Percentiles rank a stretch among this genome's conserved stretches.
Conservation (phyloP, 2,113 vertebrate species). For the Greenwoodochromis staneri region DNA sequence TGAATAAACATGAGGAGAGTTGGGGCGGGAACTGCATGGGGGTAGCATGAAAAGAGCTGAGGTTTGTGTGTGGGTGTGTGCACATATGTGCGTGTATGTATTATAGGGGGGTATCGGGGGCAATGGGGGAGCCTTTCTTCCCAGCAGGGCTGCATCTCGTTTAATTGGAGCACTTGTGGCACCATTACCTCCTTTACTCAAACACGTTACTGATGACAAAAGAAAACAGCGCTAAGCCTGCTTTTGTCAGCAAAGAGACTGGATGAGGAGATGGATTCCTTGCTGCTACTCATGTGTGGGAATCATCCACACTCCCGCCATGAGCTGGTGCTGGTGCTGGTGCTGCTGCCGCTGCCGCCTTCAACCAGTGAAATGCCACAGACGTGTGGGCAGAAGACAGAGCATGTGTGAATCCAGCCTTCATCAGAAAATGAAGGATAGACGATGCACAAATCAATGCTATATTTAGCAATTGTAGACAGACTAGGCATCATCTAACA, state of each 20-base stretch:
- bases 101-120: slow-evolving; percentile 43
- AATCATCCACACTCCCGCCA: slow-evolving; percentile 46
- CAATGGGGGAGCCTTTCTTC: slow-evolving; percentile 56
- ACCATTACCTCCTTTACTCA: slow-evolving; percentile 71
- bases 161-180: slow-evolving; percentile 76
- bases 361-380: neutral
- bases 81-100: neutral
- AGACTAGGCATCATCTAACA: neutral
- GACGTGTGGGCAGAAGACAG: neutral
- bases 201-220: slow-evolving; percentile 72
- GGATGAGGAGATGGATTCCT: slow-evolving; percentile 57
- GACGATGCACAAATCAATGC: neutral
- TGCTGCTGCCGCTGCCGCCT: neutral
- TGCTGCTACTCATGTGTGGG: slow-evolving; percentile 55
- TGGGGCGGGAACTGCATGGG: slow-evolving; percentile 48
- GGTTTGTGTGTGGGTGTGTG: slow-evolving; percentile 10
- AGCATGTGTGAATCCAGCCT: neutral
- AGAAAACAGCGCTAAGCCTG: slow-evolving; percentile 69
- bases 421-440: neutral
- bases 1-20: slow-evolving; percentile 74
- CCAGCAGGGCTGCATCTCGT: slow-evolving; percentile 66
- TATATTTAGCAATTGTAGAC: neutral
- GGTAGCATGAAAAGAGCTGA: slow-evolving; percentile 43
- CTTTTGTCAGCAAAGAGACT: slow-evolving; percentile 54
- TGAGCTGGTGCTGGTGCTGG: neutral